Evolutionary conservation across 2,113 vertebrate species (phyloP).

Genomic region (Neotragus moschatus): DNA sequence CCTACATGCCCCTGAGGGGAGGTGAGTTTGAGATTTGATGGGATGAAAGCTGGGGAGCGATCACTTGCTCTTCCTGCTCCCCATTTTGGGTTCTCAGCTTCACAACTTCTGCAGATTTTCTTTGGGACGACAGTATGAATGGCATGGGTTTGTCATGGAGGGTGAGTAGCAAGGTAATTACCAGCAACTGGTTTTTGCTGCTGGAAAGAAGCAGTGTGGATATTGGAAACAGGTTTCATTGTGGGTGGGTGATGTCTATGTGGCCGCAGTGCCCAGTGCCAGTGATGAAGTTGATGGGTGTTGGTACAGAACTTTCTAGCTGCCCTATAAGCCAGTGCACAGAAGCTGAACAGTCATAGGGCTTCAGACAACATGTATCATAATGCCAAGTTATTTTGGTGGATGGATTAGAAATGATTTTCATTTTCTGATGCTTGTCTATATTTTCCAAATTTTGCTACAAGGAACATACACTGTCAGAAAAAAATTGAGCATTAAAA

Average conservation of each 20-base stretch:
- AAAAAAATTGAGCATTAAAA: background rate
- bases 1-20: background rate
- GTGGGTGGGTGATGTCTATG: background rate
- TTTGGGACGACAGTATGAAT: background rate
- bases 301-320: background rate
- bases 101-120: background rate
- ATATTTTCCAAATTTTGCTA: constrained; percentile 16
- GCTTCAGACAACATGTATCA: background rate
- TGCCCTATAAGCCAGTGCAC: background rate
- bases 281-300: no score
- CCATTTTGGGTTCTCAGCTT: background rate
- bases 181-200: background rate
- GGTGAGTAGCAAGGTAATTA: background rate
- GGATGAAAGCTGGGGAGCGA: background rate
- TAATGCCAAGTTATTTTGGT: background rate
- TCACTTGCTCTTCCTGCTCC: background rate
- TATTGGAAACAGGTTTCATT: background rate
- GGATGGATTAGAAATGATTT: background rate
- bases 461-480: background rate
- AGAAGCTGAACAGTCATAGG: background rate
- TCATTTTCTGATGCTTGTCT: background rate
- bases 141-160: background rate
- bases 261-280: background rate
- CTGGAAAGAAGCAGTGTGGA: background rate
- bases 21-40: background rate